phyloP scores from a whole-genome alignment of 2,113 vertebrate species.

The Coptodon bakossiorum region DNA sequence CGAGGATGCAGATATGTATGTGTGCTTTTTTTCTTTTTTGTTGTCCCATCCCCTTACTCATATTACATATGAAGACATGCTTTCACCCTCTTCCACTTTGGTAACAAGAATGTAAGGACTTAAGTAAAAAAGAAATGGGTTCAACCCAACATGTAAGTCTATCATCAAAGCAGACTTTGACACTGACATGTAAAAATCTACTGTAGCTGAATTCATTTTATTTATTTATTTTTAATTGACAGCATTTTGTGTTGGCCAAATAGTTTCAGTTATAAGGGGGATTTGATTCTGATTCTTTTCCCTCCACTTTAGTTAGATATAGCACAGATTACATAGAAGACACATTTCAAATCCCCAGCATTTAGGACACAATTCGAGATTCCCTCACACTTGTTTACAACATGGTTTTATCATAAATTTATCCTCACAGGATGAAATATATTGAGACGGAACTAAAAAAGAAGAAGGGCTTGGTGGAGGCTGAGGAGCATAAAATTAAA shows the following conservation, averaged over 20 bases:
- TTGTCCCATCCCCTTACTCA: neutral
- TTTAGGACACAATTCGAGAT: neutral
- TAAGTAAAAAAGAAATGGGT: neutral
- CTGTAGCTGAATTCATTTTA: neutral
- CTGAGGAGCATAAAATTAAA: constrained; percentile 88
- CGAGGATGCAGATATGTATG: constrained; percentile 97
- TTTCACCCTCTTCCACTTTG: neutral
- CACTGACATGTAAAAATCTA: neutral
- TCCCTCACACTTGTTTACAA: neutral
- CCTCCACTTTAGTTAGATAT: neutral
- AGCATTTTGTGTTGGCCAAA: neutral
- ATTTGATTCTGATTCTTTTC: neutral
- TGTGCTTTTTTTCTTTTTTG: neutral
- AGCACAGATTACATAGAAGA: neutral
- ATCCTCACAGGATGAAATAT: constrained; percentile 90
- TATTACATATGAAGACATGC: neutral
- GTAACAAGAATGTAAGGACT: neutral
- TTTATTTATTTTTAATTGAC: neutral
- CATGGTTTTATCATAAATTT: neutral
- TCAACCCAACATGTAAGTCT: neutral
- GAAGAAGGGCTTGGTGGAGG: constrained; percentile 91
- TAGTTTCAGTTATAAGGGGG: neutral
- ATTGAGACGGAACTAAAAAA: constrained; percentile 98
- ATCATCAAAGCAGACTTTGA: neutral
- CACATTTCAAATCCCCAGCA: neutral